Evolutionary conservation across 2,113 vertebrate genomes (phyloP).

Genomic region (Carassius gibelio): DNA sequence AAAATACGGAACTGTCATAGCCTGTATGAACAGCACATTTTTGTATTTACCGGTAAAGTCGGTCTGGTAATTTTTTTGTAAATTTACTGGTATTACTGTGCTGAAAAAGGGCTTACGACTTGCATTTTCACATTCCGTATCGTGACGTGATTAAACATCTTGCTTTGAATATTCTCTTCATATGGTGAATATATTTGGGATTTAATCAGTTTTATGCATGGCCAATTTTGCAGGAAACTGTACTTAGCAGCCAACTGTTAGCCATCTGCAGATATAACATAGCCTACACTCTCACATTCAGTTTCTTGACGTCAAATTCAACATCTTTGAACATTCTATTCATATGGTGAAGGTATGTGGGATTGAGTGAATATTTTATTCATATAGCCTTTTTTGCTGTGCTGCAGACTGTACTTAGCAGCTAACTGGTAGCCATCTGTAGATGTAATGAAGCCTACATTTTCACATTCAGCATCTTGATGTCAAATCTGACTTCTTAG

Average conservation of each 20-base stretch:
- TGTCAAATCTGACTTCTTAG: neutral
- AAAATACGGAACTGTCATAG: too few relatives aligned
- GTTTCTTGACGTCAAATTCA: neutral
- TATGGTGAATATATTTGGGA: too few relatives aligned
- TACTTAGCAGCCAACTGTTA: neutral
- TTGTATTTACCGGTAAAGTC: too few relatives aligned
- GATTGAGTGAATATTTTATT: neutral
- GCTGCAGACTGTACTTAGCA: neutral
- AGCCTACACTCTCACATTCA: neutral
- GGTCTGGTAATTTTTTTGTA: too few relatives aligned
- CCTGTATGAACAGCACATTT: too few relatives aligned
- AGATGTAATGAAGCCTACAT: neutral
- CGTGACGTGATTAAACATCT: too few relatives aligned
- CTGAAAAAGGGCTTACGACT: too few relatives aligned
- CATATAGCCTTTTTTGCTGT: neutral
- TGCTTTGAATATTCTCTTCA: too few relatives aligned
- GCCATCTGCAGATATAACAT: neutral
- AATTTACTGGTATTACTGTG: too few relatives aligned
- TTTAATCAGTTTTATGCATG: too few relatives aligned
- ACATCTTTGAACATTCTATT: neutral
- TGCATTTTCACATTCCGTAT: too few relatives aligned
- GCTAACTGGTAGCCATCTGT: neutral
- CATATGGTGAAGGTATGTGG: neutral
- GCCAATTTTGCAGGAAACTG: too few relatives aligned
- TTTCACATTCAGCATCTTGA: neutral